Evolutionary conservation across 2,113 vertebrate genomes (phyloP), one percentile per base, ranked within the genome.

Genomic region (Labeo rohita): DNA sequence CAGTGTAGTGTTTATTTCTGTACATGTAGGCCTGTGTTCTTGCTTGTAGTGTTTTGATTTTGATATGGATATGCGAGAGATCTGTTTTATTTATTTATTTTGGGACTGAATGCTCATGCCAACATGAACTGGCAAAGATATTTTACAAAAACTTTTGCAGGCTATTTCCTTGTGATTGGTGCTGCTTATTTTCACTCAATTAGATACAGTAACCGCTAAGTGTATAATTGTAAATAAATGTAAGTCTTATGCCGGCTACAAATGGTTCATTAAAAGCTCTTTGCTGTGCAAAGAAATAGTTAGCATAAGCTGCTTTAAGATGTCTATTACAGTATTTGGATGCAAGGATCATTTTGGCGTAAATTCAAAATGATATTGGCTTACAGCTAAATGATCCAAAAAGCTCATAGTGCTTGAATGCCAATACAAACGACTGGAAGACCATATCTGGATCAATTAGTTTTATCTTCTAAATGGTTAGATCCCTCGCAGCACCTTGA

Each of bases 361-460:
- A 8, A 8, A 23, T 34, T 72, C 50, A 45, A 50, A 47, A 68
- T 34, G 9, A 73, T 61, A 83, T 84, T 61, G 45, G 54, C 74
- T 59, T n/a, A 28, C n/a, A 87, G 36, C 54, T 84, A 43, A 70
- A 61, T 80, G 78, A 45, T 9, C 63, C 21, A 63, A 74, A 79
- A 87, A 28, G 39, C 39, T 73, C 45, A 84, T 52, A 21, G 54
- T 50, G 70, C 49, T 21, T 80, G 56, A 6, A 43, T 81, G 77
- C 86, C 68, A 85, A 76, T 61, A 54, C 16, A n/a, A 39, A 39
- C 3, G 56, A 76, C 65, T 16, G n/a, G 13, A 85, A 68, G 28
- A 79, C 49, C 73, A 79, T 75, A 86, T 78, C 77, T 81, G 68
- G 21, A 88, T 54, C 84, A 85, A 78, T 85, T 83, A 86, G 74